phyloP scores from a whole-genome alignment of 2,888 invertebrate species.

The Pachydiplax longipennis region DNA sequence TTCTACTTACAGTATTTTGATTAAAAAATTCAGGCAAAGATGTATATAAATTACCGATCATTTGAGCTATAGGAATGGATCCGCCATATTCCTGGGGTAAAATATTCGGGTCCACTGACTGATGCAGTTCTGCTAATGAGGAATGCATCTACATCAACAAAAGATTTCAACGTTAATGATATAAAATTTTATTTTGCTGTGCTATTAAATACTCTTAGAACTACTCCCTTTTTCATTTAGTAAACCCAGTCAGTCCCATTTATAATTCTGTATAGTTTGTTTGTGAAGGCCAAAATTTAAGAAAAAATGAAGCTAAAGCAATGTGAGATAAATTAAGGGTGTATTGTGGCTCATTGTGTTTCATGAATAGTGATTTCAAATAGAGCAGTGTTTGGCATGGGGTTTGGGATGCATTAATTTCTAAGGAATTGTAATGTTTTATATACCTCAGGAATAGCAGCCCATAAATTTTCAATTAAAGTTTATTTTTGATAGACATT shows the following conservation, averaged over 20 bases:
- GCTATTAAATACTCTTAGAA: not conserved
- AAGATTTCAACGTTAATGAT: not conserved
- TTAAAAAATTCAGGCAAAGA: not conserved
- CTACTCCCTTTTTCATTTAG: not conserved
- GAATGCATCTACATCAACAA: conserved; percentile 63
- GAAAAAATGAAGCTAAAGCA: no score
- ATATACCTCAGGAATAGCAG: no score
- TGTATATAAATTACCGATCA: conserved; percentile 69
- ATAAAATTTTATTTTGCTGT: not conserved
- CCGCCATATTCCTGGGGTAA: conserved; percentile 79
- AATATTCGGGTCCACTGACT: conserved; percentile 68
- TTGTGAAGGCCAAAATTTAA: not conserved
- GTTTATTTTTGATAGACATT: no score
- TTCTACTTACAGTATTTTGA: not conserved
- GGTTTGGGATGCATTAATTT: no score
- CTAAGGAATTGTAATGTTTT: no score
- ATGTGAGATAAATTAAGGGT: no score
- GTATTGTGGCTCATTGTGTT: no score
- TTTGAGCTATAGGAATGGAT: conserved; percentile 71
- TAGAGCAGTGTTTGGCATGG: no score
- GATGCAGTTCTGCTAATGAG: conserved; percentile 67
- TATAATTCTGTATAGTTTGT: not conserved
- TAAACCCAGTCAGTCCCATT: no score
- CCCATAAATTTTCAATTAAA: no score
- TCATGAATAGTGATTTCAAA: no score